Percentiles rank a stretch among this genome's conserved stretches.
Conservation (phyloP, 2,888 invertebrate genomes). For the Drosophila birchii region DNA sequence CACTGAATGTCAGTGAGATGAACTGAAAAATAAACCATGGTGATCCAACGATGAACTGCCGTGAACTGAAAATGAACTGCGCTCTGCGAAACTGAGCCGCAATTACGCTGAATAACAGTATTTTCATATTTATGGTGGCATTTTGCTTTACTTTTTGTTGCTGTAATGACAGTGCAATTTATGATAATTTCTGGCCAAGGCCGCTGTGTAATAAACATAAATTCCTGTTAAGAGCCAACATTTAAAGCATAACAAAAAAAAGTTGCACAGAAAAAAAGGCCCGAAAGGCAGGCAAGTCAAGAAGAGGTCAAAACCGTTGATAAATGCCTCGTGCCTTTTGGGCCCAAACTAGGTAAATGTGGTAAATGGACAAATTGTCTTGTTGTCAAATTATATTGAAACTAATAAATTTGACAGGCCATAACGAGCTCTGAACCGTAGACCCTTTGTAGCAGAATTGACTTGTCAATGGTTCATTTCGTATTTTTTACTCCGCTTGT, state of each 20-base stretch:
- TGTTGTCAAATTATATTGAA: slow-evolving; percentile 77
- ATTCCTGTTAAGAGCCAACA: slow-evolving; percentile 73
- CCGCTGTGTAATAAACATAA: slow-evolving; percentile 64
- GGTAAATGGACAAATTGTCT: slow-evolving; percentile 64
- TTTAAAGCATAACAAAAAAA: slow-evolving; percentile 55
- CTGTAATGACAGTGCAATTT: slow-evolving; percentile 76
- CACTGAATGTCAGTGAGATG: slow-evolving; percentile 28
- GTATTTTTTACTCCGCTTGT: slow-evolving; percentile 23
- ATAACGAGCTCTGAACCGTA: slow-evolving; percentile 43
- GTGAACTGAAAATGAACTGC: slow-evolving; percentile 38
- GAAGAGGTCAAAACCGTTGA: slow-evolving; percentile 46
- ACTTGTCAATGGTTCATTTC: slow-evolving; percentile 68
- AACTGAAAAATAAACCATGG: slow-evolving; percentile 43
- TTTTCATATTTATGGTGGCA: slow-evolving; percentile 75
- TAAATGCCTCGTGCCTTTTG: slow-evolving; percentile 40
- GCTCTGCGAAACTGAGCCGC: slow-evolving; percentile 28
- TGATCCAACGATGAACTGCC: slow-evolving; percentile 44
- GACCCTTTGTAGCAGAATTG: slow-evolving; percentile 63
- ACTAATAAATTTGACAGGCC: slow-evolving; percentile 79
- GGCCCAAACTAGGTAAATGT: slow-evolving; percentile 21
- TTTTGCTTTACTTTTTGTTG: slow-evolving; percentile 39
- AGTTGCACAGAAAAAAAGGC: slow-evolving; percentile 2
- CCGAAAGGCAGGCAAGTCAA: slow-evolving; percentile 11
- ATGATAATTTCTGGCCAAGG: slow-evolving; percentile 73
- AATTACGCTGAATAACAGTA: slow-evolving; percentile 46